These are phyloP conservation scores for Polypterus senegalus DNA, from an alignment of 2,113 vertebrate genomes.

Conservation along the genomic window DNA sequence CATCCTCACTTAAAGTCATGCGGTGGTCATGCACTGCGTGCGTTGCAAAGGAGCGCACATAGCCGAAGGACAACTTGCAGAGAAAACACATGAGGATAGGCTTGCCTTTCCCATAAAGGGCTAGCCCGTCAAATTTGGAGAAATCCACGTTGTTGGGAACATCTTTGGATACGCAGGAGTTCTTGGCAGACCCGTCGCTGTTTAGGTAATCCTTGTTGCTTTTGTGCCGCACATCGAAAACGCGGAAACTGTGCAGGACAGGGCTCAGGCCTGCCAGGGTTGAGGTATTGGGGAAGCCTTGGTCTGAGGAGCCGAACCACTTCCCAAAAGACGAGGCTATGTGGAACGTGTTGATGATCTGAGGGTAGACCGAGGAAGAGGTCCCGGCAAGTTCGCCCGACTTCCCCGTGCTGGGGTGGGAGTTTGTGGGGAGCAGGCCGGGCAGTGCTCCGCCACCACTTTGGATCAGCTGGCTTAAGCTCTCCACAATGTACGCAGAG, in stretches of 20 bases:
- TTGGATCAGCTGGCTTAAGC: constrained; percentile 92
- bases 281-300: constrained; percentile 98
- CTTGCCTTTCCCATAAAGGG: constrained; percentile 96
- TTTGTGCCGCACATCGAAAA: constrained; percentile 98
- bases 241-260: constrained; percentile 98
- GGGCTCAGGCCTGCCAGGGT: constrained; percentile 92
- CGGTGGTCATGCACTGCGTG: constrained; percentile 96
- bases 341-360: constrained; percentile 99
- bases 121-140: constrained; percentile 95
- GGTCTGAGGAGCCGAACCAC: constrained; percentile 94
- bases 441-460: constrained; percentile 61
- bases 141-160: constrained; percentile 99
- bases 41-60: constrained; percentile 90
- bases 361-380: constrained; percentile 80
- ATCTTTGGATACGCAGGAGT: constrained; percentile 99
- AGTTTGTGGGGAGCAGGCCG: constrained; percentile 71
- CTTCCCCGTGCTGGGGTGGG: constrained; percentile 58
- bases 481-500: constrained; percentile 96
- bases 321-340: constrained; percentile 99
- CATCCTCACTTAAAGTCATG: constrained; percentile 93
- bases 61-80: constrained; percentile 97
- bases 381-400: constrained; percentile 67
- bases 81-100: constrained; percentile 99
- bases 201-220: constrained; percentile 99
- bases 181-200: constrained; percentile 98